Conservation (phyloP, 1,140 invertebrate species). For the Bilobella aurantiaca region DNA sequence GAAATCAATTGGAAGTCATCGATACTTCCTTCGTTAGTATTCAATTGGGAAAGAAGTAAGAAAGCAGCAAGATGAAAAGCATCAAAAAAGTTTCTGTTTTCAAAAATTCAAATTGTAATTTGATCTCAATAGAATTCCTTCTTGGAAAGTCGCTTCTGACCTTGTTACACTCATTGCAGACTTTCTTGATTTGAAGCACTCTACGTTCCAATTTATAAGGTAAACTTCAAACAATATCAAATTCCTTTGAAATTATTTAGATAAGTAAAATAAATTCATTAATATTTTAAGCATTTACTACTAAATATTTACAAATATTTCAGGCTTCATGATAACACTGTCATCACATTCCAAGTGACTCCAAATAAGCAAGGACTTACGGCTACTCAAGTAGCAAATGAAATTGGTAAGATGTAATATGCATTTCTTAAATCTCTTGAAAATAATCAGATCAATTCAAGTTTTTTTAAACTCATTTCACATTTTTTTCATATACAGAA, state of each 20-base stretch:
- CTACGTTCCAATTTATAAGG: slow-evolving; percentile 44
- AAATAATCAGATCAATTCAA: slow-evolving; percentile 8
- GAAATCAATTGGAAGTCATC: slow-evolving; percentile 18
- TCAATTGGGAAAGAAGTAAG: slow-evolving; percentile 3
- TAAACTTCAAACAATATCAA: too few relatives aligned
- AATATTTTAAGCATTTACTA: too few relatives aligned
- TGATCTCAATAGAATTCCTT: background rate
- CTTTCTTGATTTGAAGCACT: slow-evolving; percentile 50
- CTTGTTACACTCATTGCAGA: slow-evolving; percentile 50
- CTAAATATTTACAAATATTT: background rate
- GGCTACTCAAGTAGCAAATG: slow-evolving; percentile 57
- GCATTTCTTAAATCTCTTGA: too few relatives aligned
- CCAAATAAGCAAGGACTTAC: slow-evolving; percentile 57
- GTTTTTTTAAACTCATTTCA: background rate
- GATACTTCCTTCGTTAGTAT: slow-evolving; percentile 25
- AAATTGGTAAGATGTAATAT: slow-evolving; percentile 41
- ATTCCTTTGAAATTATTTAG: too few relatives aligned
- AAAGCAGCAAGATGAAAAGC: background rate
- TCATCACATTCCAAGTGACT: slow-evolving; percentile 72
- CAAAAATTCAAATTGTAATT: too few relatives aligned
- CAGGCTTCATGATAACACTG: slow-evolving; percentile 42
- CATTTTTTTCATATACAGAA: slow-evolving; percentile 44
- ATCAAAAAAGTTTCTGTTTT: too few relatives aligned
- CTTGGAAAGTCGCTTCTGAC: slow-evolving; percentile 48
- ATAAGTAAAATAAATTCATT: too few relatives aligned